Base-by-base conservation (phyloP, 2,113 vertebrate genomes). In the Myotis davidii region DNA sequence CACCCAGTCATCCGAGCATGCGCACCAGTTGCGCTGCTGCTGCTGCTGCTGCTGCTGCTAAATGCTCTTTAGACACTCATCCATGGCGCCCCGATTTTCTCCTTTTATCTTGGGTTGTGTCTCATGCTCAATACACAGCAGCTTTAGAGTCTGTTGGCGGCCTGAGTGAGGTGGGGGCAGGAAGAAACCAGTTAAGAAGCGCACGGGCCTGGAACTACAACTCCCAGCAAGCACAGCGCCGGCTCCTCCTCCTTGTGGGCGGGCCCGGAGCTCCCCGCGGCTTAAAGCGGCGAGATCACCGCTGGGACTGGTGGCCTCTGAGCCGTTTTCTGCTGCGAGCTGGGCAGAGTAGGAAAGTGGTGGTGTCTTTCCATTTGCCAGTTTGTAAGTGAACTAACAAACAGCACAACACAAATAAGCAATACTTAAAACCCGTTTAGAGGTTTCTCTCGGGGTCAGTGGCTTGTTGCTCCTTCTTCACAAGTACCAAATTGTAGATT, bases 271-370 rank as follows among this genome's bases (percentile, higher is more conserved):
- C 3, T 3, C 16, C 27, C 0, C 0, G 4, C 1, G 1, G 7
- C 88, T 97, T 97, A 97, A 97, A 97, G 90, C 94, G 93, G 96
- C 93, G 70, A 96, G 65, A 23, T 1, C 9, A 29, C 29, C 4
- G 27, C 17, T 13, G 45, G 32, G 25, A 6, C 8, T 3, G 0
- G 18, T 4, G 2, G 25, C 2, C 0, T 1, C 11, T 21, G 39
- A 25, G 48, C 20, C 0, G 1, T 56, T 0, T 1, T 6, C 1
- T 25, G 3, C 13, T 18, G 0, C 2, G 0, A 12, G 3, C 11
- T 10, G 12, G 39, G n/a, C 12, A 0, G 20, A 12, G 11, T 20
- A 34, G 34, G 23, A 3, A 25, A 9, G 14, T 0, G 1, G 14
- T 23, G 23, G 27, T 65, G 32, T 50, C 2, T 25, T 45, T 50